These are phyloP conservation scores for Ellobius talpinus DNA, from an alignment of 2,113 vertebrate species.

Conservation along the genomic window DNA sequence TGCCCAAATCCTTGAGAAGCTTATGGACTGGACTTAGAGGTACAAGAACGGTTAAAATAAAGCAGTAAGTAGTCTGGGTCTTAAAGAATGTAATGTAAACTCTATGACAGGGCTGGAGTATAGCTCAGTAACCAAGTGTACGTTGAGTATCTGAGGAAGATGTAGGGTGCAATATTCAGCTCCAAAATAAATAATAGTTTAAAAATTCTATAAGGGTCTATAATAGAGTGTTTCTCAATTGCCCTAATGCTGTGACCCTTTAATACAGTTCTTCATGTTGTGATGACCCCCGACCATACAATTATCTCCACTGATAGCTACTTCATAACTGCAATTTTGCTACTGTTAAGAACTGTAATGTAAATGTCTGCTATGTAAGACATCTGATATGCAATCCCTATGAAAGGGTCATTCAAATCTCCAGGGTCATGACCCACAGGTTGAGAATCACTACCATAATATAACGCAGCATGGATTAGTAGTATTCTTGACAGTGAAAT, in stretches of 20 bases:
- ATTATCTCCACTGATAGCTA: neutral
- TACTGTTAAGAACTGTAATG: neutral
- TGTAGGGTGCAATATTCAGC: too few species aligned
- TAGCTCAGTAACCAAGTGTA: neutral
- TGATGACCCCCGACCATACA: neutral
- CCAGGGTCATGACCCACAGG: neutral
- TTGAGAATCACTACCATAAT: neutral
- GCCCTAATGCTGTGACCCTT: neutral
- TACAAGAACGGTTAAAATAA: neutral
- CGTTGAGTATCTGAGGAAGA: too few species aligned
- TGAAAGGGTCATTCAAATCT: neutral
- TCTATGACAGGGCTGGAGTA: neutral
- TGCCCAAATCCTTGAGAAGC: neutral
- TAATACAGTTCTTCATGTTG: neutral
- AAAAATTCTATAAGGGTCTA: neutral
- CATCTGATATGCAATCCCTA: neutral
- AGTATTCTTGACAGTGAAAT: neutral
- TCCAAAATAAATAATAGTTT: neutral
- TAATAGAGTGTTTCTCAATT: neutral
- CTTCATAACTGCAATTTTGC: neutral
- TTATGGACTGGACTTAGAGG: neutral
- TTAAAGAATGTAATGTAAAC: neutral
- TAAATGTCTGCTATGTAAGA: neutral
- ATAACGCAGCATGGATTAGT: neutral
- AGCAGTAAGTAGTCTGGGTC: neutral